These are phyloP conservation scores for Marmota flaviventris DNA, from an alignment of 2,113 vertebrate genomes.

Conservation along the genomic window DNA sequence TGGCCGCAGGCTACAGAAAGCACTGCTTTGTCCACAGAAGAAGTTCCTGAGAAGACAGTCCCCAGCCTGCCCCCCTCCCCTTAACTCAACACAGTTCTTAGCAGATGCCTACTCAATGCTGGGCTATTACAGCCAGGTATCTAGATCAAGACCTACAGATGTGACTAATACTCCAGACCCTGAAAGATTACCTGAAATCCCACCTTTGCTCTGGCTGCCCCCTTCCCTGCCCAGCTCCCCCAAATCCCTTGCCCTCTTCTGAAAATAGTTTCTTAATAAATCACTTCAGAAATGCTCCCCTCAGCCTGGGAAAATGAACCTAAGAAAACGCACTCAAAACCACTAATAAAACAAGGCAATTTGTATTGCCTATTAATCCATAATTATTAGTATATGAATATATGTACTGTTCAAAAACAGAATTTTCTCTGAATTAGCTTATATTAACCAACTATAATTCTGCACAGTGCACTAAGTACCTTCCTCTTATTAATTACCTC, in stretches of 20 bases:
- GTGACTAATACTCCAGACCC: neutral
- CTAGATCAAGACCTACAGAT: neutral
- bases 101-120: neutral
- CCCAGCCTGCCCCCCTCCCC: neutral
- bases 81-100: neutral
- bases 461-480: neutral
- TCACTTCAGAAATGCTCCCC: neutral
- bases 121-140: neutral
- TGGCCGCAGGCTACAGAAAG: neutral
- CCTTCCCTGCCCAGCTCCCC: neutral
- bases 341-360: neutral
- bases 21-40: neutral
- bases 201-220: neutral
- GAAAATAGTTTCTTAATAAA: constrained; percentile 10
- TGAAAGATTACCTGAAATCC: neutral
- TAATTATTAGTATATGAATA: neutral
- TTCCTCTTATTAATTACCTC: neutral
- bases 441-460: constrained; percentile 44
- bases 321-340: neutral
- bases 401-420: constrained; percentile 10
- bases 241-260: neutral
- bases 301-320: neutral
- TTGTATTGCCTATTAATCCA: neutral
- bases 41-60: neutral
- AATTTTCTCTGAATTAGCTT: constrained; percentile 59